Evolutionary conservation across 2,888 invertebrate species (phyloP).

Genomic region (Callyntrura guangdongensis): DNA sequence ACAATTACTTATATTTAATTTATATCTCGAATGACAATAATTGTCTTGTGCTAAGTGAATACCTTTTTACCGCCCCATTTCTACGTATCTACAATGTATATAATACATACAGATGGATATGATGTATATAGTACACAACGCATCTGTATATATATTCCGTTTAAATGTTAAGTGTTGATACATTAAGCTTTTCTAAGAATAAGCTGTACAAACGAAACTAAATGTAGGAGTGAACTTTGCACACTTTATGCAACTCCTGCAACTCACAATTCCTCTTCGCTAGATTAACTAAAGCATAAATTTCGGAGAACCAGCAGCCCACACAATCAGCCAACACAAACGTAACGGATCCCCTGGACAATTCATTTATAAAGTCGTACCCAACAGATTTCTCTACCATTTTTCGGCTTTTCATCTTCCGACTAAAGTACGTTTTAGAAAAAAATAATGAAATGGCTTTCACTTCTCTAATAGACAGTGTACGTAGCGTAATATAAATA

Average conservation of each 20-base stretch:
- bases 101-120: no score
- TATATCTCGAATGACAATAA: no score
- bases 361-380: background rate
- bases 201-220: background rate
- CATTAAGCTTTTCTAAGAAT: no score
- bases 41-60: no score
- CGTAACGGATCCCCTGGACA: background rate
- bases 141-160: no score
- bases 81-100: no score
- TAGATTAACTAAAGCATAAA: constrained; percentile 6
- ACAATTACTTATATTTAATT: no score
- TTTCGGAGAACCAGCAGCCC: background rate
- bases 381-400: background rate
- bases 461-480: background rate
- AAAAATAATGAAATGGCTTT: constrained; percentile 19
- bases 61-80: no score
- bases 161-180: no score
- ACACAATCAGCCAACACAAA: background rate
- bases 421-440: background rate
- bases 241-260: background rate
- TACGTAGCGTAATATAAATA: no score
- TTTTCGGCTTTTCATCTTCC: background rate
- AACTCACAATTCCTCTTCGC: constrained; percentile 6
- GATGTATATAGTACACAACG: no score
- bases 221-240: background rate